A percentile compares a stretch with the other conserved stretches of the same genome.
Evolutionary conservation across 2,113 vertebrate genomes (phyloP).

Genomic region (Myodes glareolus): DNA sequence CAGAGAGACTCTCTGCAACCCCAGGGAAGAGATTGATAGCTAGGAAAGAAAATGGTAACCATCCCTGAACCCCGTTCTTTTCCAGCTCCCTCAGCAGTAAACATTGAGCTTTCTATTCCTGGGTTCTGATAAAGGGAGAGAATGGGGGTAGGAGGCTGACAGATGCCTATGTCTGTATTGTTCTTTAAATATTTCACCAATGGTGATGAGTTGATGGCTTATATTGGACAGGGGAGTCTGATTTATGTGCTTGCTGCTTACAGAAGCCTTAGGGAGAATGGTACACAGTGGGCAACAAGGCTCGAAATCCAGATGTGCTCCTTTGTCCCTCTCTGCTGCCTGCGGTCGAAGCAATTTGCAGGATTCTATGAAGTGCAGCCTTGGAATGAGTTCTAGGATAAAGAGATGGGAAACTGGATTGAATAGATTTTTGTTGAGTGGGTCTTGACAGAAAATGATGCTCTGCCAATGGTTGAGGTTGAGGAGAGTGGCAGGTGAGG

Average conservation of each 20-base stretch:
- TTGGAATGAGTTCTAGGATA: constrained; percentile 74
- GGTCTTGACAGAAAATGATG: constrained; percentile 57
- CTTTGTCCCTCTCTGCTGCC: constrained; percentile 21
- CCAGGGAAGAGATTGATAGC: background rate
- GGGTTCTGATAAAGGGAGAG: background rate
- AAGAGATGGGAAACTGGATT: constrained; percentile 64
- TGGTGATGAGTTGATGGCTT: background rate
- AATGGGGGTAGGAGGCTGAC: background rate
- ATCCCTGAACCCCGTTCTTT: background rate
- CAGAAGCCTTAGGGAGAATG: constrained; percentile 40
- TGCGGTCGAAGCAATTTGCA: constrained; percentile 64
- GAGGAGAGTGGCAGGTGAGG: background rate
- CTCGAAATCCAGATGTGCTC: constrained; percentile 44
- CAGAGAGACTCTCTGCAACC: background rate
- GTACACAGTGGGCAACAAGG: background rate
- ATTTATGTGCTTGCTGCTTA: constrained; percentile 11
- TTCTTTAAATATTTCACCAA: constrained; percentile 31
- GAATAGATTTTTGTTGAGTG: constrained; percentile 70
- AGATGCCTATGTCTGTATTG: background rate
- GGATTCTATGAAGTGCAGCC: constrained; percentile 63
- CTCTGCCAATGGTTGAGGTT: constrained; percentile 38
- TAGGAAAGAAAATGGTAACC: constrained; percentile 25
- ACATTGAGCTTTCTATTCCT: constrained; percentile 34
- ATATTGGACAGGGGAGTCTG: constrained; percentile 9
- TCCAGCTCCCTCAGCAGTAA: background rate